Evolutionary conservation across 2,113 vertebrate genomes (phyloP).

Genomic region (Paradisaea rubra): DNA sequence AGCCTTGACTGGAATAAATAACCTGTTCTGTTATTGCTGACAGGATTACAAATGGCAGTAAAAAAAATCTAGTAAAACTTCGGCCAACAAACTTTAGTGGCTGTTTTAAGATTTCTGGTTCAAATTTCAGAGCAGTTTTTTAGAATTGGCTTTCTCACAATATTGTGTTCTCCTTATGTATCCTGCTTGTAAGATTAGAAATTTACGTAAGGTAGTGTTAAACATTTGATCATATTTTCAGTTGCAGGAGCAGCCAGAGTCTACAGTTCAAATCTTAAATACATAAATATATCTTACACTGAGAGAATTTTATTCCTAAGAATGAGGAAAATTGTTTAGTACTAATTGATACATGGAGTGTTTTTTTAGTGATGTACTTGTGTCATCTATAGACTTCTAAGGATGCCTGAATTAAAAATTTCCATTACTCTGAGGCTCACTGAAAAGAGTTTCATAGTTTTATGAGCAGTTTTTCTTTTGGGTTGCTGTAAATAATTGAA

Average conservation of each 20-base stretch:
- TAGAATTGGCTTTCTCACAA: background rate
- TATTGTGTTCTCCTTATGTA: background rate
- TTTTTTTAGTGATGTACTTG: background rate
- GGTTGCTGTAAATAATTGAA: background rate
- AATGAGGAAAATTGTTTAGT: background rate
- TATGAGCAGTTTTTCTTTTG: background rate
- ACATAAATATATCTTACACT: background rate
- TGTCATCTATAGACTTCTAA: background rate
- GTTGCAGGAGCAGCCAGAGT: background rate
- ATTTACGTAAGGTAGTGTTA: background rate
- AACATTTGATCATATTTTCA: background rate
- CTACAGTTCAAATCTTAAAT: background rate
- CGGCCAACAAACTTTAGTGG: background rate
- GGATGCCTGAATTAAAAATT: background rate
- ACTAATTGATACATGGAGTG: fast-evolving
- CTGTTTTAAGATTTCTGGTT: background rate
- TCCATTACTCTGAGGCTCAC: background rate
- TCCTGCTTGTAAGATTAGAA: background rate
- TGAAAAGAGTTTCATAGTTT: background rate
- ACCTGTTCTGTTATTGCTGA: background rate
- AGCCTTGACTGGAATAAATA: background rate
- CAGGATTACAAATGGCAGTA: background rate
- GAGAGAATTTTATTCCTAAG: background rate
- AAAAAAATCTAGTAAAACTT: background rate
- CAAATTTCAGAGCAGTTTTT: background rate